Percentiles rank a stretch among this genome's conserved stretches.
These are phyloP conservation scores for Lophochroa leadbeateri DNA, from an alignment of 2,113 vertebrate genomes.

Conservation along the genomic window DNA sequence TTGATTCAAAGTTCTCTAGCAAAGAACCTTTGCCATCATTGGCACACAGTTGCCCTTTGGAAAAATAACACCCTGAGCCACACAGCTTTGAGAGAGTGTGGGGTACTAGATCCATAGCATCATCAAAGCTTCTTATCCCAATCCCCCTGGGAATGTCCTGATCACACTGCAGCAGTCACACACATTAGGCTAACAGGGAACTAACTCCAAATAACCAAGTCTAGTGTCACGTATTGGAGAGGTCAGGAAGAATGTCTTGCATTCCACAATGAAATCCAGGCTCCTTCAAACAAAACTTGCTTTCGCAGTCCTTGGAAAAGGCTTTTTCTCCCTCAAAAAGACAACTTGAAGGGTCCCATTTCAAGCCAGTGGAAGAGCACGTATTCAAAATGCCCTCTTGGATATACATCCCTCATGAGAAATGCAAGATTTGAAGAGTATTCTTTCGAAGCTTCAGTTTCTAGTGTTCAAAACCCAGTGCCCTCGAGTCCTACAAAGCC, in stretches of 20 bases:
- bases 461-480: neutral
- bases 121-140: neutral
- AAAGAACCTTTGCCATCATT: neutral
- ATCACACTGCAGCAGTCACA: neutral
- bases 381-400: neutral
- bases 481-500: neutral
- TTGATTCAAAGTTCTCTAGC: neutral
- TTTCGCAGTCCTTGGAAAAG: neutral
- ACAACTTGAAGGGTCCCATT: neutral
- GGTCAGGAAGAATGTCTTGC: neutral
- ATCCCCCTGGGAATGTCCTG: neutral
- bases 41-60: neutral
- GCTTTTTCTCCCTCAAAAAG: neutral
- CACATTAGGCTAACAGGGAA: rapidly evolving
- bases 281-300: neutral
- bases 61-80: neutral
- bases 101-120: neutral
- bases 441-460: neutral
- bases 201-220: neutral
- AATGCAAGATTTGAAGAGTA: neutral
- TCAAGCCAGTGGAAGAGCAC: neutral
- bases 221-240: rapidly evolving
- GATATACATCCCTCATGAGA: neutral
- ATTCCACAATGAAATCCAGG: neutral
- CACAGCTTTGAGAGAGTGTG: neutral